phyloP scores from a whole-genome alignment of 2,888 invertebrate genomes.

The Tuta absoluta region DNA sequence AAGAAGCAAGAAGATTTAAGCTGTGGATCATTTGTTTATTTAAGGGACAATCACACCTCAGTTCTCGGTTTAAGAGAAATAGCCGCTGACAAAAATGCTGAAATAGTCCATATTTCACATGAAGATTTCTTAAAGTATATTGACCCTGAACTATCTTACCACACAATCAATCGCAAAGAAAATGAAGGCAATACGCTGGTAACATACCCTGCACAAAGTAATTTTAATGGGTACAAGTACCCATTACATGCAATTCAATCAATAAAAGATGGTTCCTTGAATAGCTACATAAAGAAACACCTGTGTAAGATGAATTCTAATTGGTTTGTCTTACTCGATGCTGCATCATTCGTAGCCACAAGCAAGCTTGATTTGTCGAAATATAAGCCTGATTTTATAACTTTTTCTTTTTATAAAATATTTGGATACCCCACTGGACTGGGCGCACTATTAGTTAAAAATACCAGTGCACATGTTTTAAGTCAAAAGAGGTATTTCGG shows the following conservation, averaged over 20 bases:
- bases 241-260: constrained; percentile 86
- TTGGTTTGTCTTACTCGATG: constrained; percentile 92
- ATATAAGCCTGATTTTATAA: constrained; percentile 92
- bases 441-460: constrained; percentile 92
- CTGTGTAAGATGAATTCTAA: constrained; percentile 67
- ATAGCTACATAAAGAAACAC: constrained; percentile 61
- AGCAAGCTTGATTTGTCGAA: constrained; percentile 87
- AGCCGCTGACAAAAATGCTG: constrained; percentile 79
- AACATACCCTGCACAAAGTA: constrained; percentile 95
- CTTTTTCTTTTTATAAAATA: constrained; percentile 97
- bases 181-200: constrained; percentile 81
- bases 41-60: constrained; percentile 97
- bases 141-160: constrained; percentile 27
- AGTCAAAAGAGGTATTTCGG: constrained; percentile 90
- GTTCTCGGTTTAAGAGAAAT: constrained; percentile 95
- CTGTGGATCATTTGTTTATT: constrained; percentile 87
- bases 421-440: constrained; percentile 97
- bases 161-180: constrained; percentile 36
- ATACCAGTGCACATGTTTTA: constrained; percentile 81
- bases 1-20: constrained; percentile 47
- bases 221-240: constrained; percentile 96
- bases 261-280: constrained; percentile 82
- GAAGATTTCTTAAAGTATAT: constrained; percentile 77
- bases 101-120: constrained; percentile 81
- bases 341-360: constrained; percentile 90